phyloP scores from a whole-genome alignment of 2,797 vertebrate species.

The Adrianichthys oophorus region DNA sequence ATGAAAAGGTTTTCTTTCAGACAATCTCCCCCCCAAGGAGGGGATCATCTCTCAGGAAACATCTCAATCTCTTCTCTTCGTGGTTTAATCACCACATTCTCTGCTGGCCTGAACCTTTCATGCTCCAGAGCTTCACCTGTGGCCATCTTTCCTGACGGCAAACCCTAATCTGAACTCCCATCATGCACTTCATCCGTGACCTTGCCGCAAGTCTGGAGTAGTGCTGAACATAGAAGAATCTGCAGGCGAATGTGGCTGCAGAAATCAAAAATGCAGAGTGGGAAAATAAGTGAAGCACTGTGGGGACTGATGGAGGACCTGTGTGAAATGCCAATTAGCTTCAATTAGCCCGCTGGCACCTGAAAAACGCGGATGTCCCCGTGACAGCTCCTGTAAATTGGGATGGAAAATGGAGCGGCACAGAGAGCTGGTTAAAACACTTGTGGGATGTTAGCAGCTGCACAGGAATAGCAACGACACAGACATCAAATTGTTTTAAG shows the following conservation, averaged over 20 bases:
- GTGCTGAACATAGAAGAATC: constrained; percentile 6
- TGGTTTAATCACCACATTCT: constrained; percentile 11
- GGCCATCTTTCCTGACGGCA: constrained; percentile 7
- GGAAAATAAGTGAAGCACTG: constrained; percentile 31
- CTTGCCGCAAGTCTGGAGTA: constrained; percentile 3
- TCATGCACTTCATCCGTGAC: constrained; percentile 17
- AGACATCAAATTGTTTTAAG: too few species aligned
- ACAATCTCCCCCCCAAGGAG: constrained; percentile 32
- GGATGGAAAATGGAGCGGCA: constrained; percentile 1
- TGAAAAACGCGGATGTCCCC: constrained; percentile 45
- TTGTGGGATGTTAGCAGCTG: neutral
- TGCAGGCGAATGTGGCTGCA: constrained; percentile 4
- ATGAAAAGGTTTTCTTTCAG: constrained; percentile 45
- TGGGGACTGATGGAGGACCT: constrained; percentile 41
- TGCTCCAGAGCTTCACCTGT: constrained; percentile 8
- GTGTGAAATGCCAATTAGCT: constrained; percentile 61
- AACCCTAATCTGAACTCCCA: constrained; percentile 26
- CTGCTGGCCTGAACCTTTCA: constrained; percentile 20
- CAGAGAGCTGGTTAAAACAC: neutral
- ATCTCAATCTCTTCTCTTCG: constrained; percentile 36
- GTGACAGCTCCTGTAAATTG: neutral
- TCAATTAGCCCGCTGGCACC: constrained; percentile 58
- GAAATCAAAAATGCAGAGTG: constrained; percentile 7
- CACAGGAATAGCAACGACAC: neutral
- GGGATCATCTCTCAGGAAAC: constrained; percentile 54